Percentiles rank a stretch among this genome's conserved stretches.
Conservation (phyloP, 2,888 invertebrate genomes). For the Hirtodrosophila histrioides region DNA sequence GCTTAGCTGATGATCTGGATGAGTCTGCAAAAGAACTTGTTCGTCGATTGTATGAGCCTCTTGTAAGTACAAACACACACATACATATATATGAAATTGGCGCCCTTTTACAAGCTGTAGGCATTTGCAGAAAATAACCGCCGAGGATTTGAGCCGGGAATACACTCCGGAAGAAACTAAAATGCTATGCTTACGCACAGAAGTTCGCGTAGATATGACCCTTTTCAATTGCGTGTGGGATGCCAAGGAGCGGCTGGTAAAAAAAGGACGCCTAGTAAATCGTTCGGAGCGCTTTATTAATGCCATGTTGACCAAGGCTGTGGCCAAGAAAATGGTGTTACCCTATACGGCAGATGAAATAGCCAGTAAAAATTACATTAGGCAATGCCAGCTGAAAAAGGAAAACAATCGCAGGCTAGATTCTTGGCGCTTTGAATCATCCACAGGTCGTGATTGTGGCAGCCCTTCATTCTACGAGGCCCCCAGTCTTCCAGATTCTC, state of each 20-base stretch:
- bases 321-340: constrained; percentile 40
- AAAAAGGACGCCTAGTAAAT: constrained; percentile 40
- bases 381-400: constrained; percentile 44
- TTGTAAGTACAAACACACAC: constrained; percentile 27
- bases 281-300: constrained; percentile 48
- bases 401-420: constrained; percentile 45
- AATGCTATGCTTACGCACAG: constrained; percentile 53
- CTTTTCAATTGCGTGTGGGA: constrained; percentile 52
- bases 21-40: constrained; percentile 2
- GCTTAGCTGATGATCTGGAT: constrained; percentile 8
- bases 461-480: neutral
- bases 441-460: neutral
- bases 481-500: neutral
- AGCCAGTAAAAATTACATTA: constrained; percentile 15
- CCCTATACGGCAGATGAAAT: constrained; percentile 43
- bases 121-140: constrained; percentile 43
- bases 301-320: constrained; percentile 52
- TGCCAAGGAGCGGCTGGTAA: constrained; percentile 44
- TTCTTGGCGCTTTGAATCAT: constrained; percentile 24
- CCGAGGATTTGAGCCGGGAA: constrained; percentile 45
- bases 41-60: constrained; percentile 5
- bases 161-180: constrained; percentile 31
- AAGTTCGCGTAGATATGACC: constrained; percentile 48
- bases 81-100: neutral
- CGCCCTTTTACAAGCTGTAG: too few relatives aligned